Evolutionary conservation across 2,888 invertebrate genomes (phyloP).

Genomic region (Oscheius sp.): DNA sequence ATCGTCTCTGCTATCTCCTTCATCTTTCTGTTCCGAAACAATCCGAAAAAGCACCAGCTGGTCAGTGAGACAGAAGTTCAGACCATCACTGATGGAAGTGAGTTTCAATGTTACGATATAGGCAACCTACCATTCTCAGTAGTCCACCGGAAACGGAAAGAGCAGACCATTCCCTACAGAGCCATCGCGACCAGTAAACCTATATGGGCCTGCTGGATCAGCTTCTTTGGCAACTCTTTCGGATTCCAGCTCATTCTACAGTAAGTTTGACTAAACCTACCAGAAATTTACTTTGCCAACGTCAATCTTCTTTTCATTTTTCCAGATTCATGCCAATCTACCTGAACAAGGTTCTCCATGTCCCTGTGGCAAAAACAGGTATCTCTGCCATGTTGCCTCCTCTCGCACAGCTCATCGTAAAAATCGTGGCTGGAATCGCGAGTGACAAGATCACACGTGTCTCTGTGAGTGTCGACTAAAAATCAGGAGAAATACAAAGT

Average conservation of each 20-base stretch:
- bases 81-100: slow-evolving; percentile 45
- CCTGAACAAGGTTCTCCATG: slow-evolving; percentile 57
- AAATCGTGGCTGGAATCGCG: slow-evolving; percentile 51
- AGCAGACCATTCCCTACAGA: slow-evolving; percentile 46
- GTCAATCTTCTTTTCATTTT: neutral
- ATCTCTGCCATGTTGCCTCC: slow-evolving; percentile 58
- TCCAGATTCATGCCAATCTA: slow-evolving; percentile 60
- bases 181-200: slow-evolving; percentile 38
- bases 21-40: slow-evolving; percentile 51
- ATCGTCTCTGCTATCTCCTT: slow-evolving; percentile 44
- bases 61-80: slow-evolving; percentile 44
- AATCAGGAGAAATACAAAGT: neutral
- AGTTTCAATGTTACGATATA: neutral
- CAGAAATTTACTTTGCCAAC: no score
- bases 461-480: slow-evolving; percentile 33
- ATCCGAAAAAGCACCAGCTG: slow-evolving; percentile 48
- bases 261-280: slow-evolving; percentile 30
- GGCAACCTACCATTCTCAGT: slow-evolving; percentile 23
- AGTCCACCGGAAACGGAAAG: slow-evolving; percentile 29
- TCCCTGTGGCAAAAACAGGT: slow-evolving; percentile 55
- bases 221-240: slow-evolving; percentile 60
- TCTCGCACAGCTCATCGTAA: slow-evolving; percentile 51
- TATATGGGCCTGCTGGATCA: slow-evolving; percentile 61
- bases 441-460: slow-evolving; percentile 51
- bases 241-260: slow-evolving; percentile 62